Base-by-base conservation (phyloP, 2,113 vertebrate species). In the Merops nubicus region DNA sequence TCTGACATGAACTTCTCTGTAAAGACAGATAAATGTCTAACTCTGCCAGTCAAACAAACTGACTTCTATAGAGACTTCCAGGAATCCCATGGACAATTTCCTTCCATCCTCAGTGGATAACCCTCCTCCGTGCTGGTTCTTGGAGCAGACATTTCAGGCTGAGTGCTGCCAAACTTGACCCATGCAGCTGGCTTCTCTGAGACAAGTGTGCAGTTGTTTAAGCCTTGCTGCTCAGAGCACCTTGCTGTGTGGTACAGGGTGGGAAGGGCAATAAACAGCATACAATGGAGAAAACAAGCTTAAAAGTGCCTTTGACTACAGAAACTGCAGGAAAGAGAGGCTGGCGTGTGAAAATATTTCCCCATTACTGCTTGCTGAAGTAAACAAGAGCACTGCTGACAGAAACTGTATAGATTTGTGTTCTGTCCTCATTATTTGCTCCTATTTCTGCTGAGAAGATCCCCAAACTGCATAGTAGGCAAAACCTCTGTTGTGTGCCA, bases 401-500 rank as follows among this genome's bases (percentile, higher is more conserved):
- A 93, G 83, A 87, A 93, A 87, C 28, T 2, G 8, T 80, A 77
- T 33, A 63, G 74, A 42, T 96, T 90, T 84, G 82, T 94, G 86
- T 77, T 90, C 59, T 88, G 91, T 42, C 81, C 91, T 95, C 92
- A 93, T 97, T 97, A 96, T 93, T 72, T 59, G 62, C 81, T 78
- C 62, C 62, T 70, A 5, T 87, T 95, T 96, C 68, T 95, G 85
- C 74, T 0, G 7, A 73, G 45, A 91, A 79, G 65, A 85, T 91
- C 83, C 78, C 89, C 42, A 77, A 94, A 95, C 68, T 96, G 94
- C 95, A 88, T 28, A 74, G 95, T 63, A 94, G 94, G 94, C 85
- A 96, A 95, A 96, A 96, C 85, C 88, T 90, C 92, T 45, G 89
- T 95, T 91, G 90, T 86, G 87, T 80, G 72, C 82, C 79, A 77